Conservation (phyloP, 2,113 vertebrate species). For the Lasiurus cinereus region DNA sequence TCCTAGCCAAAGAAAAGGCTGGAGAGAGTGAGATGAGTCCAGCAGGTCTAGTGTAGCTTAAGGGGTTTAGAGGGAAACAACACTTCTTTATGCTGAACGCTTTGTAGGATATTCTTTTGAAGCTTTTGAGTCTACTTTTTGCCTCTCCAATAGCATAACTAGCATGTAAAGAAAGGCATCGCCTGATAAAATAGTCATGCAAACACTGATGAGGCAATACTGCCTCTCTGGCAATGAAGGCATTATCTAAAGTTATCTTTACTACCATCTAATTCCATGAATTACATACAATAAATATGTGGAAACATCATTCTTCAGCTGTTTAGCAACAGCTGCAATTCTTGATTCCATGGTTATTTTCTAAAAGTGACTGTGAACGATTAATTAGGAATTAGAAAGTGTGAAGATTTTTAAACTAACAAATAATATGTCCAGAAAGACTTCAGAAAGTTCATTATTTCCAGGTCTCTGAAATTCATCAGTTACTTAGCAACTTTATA, state of each 20-base stretch:
- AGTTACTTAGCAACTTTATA: background rate
- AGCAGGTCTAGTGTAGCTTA: background rate
- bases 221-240: background rate
- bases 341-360: constrained; percentile 1
- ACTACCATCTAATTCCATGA: background rate
- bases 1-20: background rate
- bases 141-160: background rate
- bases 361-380: background rate
- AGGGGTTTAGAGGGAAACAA: background rate
- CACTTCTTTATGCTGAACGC: background rate
- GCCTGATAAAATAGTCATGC: background rate
- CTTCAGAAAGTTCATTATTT: background rate
- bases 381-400: background rate
- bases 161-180: background rate
- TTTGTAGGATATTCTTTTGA: constrained; percentile 28
- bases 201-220: background rate
- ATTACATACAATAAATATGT: background rate
- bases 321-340: background rate
- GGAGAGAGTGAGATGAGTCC: background rate
- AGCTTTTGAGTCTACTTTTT: background rate
- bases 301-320: background rate
- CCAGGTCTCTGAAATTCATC: background rate
- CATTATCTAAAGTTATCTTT: constrained; percentile 10
- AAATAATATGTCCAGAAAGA: background rate
- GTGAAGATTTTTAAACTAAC: background rate